Conservation (phyloP, 2,113 vertebrate species). For the Poecilia latipinna region DNA sequence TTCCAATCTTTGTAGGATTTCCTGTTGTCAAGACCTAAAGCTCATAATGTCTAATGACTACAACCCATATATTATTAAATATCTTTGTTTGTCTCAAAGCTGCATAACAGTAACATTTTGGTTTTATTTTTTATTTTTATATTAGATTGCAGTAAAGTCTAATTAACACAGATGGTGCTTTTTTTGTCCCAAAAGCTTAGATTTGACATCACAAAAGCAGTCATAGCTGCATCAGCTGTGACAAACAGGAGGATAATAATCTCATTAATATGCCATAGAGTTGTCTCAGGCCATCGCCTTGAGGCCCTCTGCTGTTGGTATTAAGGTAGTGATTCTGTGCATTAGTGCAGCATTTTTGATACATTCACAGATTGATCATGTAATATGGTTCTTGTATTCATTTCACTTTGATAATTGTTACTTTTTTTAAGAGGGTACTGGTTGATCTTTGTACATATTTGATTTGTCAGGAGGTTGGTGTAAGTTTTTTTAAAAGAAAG, state of each 20-base stretch:
- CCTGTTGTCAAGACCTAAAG: neutral
- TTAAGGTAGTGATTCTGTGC: conserved; percentile 50
- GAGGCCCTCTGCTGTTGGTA: conserved; percentile 70
- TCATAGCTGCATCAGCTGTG: conserved; percentile 33
- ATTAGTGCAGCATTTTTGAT: conserved; percentile 41
- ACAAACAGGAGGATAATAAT: conserved; percentile 23
- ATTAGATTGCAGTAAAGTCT: neutral
- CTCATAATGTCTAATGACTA: neutral
- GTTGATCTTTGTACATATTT: neutral
- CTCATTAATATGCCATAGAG: conserved; percentile 68
- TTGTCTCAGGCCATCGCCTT: conserved; percentile 61
- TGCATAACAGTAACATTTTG: neutral
- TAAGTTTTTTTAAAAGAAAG: neutral
- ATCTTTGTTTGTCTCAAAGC: neutral
- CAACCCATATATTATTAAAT: neutral
- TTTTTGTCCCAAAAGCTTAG: conserved; percentile 22
- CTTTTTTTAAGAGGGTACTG: neutral
- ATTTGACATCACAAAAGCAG: conserved; percentile 25
- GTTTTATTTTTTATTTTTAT: neutral
- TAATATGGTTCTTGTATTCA: neutral
- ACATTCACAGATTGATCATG: neutral
- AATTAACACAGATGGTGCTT: conserved; percentile 2
- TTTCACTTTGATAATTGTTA: neutral
- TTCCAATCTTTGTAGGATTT: conserved; percentile 18
- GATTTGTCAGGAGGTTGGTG: neutral